These are phyloP conservation scores for Dysdera silvatica DNA, from an alignment of 1,140 invertebrate genomes.

Conservation along the genomic window DNA sequence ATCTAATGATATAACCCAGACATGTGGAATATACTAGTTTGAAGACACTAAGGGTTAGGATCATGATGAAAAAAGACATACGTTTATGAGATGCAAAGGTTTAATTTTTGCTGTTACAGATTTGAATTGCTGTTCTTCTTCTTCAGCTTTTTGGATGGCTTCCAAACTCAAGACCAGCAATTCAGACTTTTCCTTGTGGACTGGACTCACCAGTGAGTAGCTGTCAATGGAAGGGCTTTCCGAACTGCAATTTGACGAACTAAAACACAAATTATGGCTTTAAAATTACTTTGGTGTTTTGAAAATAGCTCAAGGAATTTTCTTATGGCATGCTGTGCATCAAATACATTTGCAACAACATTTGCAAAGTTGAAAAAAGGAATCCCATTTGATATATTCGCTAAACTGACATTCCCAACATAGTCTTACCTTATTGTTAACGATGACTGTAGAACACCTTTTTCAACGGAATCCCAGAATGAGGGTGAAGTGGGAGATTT, in stretches of 20 bases:
- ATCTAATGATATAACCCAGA: not conserved
- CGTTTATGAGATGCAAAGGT: constrained; percentile 56
- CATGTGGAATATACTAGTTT: not conserved
- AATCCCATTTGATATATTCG: not conserved
- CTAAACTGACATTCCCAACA: not conserved
- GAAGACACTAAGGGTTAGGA: not conserved
- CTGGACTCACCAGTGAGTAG: not conserved
- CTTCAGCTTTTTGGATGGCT: constrained; percentile 23
- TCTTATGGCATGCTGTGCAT: not conserved
- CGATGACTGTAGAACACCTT: constrained; percentile 9
- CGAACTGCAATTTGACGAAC: too few relatives aligned
- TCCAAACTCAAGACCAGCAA: constrained; percentile 15
- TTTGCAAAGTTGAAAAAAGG: not conserved
- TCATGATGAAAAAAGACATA: constrained; percentile 34
- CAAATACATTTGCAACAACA: not conserved
- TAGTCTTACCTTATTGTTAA: constrained; percentile 2
- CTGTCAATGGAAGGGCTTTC: too few relatives aligned
- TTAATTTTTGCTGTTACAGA: constrained; percentile 53
- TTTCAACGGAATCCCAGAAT: constrained; percentile 18
- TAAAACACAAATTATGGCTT: too few relatives aligned
- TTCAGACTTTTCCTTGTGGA: not conserved
- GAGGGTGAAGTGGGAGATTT: constrained; percentile 18
- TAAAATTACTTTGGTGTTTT: not conserved
- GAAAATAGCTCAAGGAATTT: not conserved
- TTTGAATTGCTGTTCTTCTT: constrained; percentile 1